Evolutionary conservation across 2,888 invertebrate genomes (phyloP).

Genomic region (Agonopterix arenella): DNA sequence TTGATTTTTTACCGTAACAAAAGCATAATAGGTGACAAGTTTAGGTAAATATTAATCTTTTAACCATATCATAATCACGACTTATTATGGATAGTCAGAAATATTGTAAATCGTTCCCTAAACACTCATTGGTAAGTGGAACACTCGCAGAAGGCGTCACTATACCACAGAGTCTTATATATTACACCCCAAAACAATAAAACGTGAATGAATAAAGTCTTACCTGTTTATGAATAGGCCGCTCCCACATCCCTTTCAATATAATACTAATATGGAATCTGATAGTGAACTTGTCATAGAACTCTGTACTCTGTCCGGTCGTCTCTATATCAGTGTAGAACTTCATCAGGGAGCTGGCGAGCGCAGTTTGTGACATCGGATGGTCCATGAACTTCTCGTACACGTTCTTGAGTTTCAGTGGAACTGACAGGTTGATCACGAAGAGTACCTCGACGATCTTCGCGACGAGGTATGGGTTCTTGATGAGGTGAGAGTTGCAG

Average conservation of each 20-base stretch:
- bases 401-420: slow-evolving; percentile 71
- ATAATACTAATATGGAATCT: slow-evolving; percentile 98
- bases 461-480: slow-evolving; percentile 97
- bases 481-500: slow-evolving; percentile 92
- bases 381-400: slow-evolving; percentile 91
- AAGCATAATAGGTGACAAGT: no score
- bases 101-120: no score
- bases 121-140: background rate
- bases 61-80: no score
- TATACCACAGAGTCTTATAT: background rate
- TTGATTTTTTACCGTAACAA: no score
- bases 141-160: no score
- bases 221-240: slow-evolving; percentile 85
- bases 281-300: slow-evolving; percentile 99
- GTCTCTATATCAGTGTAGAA: slow-evolving; percentile 99
- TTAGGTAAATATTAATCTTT: no score
- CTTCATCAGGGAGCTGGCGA: slow-evolving; percentile 96
- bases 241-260: slow-evolving; percentile 96
- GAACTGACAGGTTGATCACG: slow-evolving; percentile 84
- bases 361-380: slow-evolving; percentile 81
- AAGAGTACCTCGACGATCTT: slow-evolving; percentile 95
- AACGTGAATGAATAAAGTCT: background rate
- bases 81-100: no score
- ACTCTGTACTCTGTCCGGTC: slow-evolving; percentile 98
- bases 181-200: slow-evolving; percentile 19